phyloP scores from a whole-genome alignment of 2,888 invertebrate genomes.

The Agonopterix alstromeriana region DNA sequence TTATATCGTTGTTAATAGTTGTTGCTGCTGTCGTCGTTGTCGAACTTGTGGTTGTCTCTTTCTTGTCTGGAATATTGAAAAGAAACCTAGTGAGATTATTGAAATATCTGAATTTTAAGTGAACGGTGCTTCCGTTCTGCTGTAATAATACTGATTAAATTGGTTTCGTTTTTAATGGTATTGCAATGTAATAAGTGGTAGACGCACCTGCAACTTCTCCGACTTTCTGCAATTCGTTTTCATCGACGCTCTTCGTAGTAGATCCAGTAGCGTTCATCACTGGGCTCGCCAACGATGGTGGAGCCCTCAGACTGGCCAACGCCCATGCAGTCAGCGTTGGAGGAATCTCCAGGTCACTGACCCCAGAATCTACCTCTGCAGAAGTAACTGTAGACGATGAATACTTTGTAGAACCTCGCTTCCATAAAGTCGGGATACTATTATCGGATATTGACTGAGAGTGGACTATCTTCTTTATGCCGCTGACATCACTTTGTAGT shows the following conservation, averaged over 20 bases:
- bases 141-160: background rate
- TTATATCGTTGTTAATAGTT: conserved; percentile 41
- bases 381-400: conserved; percentile 39
- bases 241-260: conserved; percentile 45
- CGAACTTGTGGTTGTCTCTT: conserved; percentile 31
- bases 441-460: conserved; percentile 62
- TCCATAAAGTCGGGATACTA: conserved; percentile 64
- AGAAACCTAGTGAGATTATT: background rate
- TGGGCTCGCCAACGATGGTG: conserved; percentile 39
- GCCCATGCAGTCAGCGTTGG: conserved; percentile 73
- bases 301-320: conserved; percentile 60
- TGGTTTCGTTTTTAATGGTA: too few relatives aligned
- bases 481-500: conserved; percentile 52
- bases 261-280: conserved; percentile 33
- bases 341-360: conserved; percentile 60
- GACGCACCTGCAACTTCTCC: conserved; percentile 49
- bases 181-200: background rate
- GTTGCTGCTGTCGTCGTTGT: conserved; percentile 31
- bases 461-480: conserved; percentile 55
- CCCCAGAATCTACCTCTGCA: conserved; percentile 32
- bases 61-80: conserved; percentile 49
- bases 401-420: conserved; percentile 69
- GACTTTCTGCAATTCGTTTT: conserved; percentile 66
- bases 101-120: background rate
- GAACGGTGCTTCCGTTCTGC: background rate